phyloP scores from a whole-genome alignment of 2,797 vertebrate genomes.

The Leucoraja ocellata region DNA sequence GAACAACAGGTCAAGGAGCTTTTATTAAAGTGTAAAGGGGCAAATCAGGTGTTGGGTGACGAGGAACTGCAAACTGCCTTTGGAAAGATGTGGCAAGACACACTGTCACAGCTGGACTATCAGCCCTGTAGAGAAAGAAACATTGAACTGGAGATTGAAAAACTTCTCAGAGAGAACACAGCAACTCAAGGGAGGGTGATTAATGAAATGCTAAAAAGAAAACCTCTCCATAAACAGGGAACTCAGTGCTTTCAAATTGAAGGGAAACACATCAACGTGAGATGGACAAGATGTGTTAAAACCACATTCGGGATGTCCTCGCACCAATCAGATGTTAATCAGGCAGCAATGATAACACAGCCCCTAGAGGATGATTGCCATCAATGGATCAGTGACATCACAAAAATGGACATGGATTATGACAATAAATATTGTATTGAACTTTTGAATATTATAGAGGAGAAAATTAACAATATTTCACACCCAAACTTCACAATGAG shows the following conservation, averaged over 20 bases:
- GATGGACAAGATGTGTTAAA: fast-evolving
- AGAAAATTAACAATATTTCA: background rate
- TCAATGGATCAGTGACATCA: background rate
- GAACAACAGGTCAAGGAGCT: background rate
- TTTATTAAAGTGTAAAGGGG: background rate
- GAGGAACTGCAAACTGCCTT: too few species aligned
- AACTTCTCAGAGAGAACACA: background rate
- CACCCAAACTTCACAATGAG: background rate
- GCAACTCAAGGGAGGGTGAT: background rate
- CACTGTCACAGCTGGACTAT: background rate
- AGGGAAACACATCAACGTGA: background rate
- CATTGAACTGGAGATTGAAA: background rate
- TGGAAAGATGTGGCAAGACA: background rate
- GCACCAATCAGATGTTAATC: background rate
- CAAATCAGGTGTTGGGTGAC: background rate
- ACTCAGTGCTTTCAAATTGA: background rate
- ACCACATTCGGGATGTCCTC: too few species aligned
- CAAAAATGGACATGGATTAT: background rate
- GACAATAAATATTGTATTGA: background rate
- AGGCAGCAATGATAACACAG: background rate
- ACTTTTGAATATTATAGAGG: background rate
- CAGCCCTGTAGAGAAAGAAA: background rate
- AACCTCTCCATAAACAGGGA: background rate
- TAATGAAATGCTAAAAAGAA: background rate
- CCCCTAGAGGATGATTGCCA: background rate